phyloP scores from a whole-genome alignment of 2,113 vertebrate species.

The Sander lucioperca region DNA sequence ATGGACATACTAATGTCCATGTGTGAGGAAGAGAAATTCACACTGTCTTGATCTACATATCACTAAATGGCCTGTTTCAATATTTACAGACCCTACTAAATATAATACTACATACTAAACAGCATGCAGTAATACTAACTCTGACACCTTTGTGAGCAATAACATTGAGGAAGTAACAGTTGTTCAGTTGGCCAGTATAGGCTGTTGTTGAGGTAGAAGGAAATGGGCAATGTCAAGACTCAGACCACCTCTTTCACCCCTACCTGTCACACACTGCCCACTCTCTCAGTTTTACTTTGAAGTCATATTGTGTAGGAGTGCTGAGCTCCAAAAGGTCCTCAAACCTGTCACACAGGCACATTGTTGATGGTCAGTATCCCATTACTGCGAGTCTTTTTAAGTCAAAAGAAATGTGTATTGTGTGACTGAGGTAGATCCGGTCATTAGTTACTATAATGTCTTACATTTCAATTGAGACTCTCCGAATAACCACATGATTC shows the following conservation, averaged over 20 bases:
- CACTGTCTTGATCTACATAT: background rate
- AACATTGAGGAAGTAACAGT: conserved; percentile 39
- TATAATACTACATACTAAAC: conserved; percentile 14
- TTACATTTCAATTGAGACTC: conserved; percentile 13
- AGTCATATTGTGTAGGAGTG: conserved; percentile 59
- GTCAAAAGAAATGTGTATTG: background rate
- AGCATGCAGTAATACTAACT: conserved; percentile 29
- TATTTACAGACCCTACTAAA: conserved; percentile 13
- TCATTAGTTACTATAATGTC: conserved; percentile 25
- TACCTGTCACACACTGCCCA: conserved; percentile 67
- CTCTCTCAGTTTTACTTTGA: conserved; percentile 45
- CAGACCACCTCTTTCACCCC: conserved; percentile 62
- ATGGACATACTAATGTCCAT: no score
- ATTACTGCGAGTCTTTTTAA: conserved; percentile 10
- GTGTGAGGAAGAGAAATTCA: background rate
- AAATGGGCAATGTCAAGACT: conserved; percentile 62
- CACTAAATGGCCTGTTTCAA: background rate
- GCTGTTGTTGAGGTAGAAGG: conserved; percentile 37
- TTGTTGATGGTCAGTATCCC: conserved; percentile 45
- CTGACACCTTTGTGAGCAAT: conserved; percentile 52
- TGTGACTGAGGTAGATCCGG: background rate
- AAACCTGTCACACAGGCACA: conserved; percentile 56
- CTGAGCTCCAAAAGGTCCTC: conserved; percentile 53
- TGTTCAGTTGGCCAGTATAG: conserved; percentile 41
- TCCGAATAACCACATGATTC: background rate